Conservation (phyloP, 2,797 vertebrate genomes). For the Trachurus trachurus region DNA sequence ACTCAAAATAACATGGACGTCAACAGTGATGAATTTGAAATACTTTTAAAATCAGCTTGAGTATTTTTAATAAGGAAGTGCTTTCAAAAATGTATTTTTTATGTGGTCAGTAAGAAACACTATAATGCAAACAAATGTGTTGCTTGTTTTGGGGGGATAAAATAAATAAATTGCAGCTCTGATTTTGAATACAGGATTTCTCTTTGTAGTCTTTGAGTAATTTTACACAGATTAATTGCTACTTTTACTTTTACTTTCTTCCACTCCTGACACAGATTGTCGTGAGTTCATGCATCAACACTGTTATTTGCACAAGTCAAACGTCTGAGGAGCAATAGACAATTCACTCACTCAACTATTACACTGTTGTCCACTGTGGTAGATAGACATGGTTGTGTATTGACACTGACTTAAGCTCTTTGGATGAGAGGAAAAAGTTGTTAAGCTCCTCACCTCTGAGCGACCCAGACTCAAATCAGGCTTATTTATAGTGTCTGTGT, state of each 20-base stretch:
- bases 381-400: background rate
- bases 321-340: too few species aligned
- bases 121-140: too few species aligned
- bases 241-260: too few species aligned
- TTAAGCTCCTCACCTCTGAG: background rate
- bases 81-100: too few species aligned
- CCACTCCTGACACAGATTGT: too few species aligned
- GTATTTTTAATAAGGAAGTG: too few species aligned
- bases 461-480: slow-evolving; percentile 6
- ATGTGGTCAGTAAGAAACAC: too few species aligned
- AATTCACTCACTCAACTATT: background rate
- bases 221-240: background rate
- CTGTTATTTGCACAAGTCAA: too few species aligned
- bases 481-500: slow-evolving; percentile 25
- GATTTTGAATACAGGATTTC: background rate
- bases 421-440: background rate
- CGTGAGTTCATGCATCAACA: too few species aligned
- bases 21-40: background rate
- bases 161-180: too few species aligned
- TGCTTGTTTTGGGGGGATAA: too few species aligned
- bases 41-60: background rate
- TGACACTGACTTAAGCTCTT: slow-evolving; percentile 18
- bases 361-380: background rate
- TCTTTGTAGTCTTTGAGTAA: background rate
- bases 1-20: too few species aligned